These are phyloP conservation scores for Oxyura jamaicensis DNA, from an alignment of 2,113 vertebrate genomes.

Conservation along the genomic window DNA sequence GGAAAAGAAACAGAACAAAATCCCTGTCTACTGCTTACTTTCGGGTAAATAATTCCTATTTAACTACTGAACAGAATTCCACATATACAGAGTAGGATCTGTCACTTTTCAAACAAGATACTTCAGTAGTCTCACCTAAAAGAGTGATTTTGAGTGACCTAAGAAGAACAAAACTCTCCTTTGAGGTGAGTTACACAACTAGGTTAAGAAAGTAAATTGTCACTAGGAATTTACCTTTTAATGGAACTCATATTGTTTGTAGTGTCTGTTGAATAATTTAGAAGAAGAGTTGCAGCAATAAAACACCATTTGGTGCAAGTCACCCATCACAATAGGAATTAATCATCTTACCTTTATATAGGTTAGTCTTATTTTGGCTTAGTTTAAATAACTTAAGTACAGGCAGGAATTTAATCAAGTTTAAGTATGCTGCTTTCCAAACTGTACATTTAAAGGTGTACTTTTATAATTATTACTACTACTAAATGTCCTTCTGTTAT, in stretches of 20 bases:
- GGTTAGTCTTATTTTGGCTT: not conserved
- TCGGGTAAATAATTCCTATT: not conserved
- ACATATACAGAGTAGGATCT: not conserved
- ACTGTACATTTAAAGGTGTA: too few species aligned
- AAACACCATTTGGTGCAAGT: not conserved
- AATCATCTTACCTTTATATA: not conserved
- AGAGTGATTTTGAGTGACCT: not conserved
- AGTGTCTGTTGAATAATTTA: not conserved
- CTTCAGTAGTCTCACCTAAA: not conserved
- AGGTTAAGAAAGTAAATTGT: not conserved
- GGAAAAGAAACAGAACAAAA: not conserved
- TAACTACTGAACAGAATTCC: not conserved
- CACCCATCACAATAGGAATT: fast-evolving
- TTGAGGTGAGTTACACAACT: not conserved
- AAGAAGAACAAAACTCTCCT: not conserved
- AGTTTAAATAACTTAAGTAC: not conserved
- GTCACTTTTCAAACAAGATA: not conserved
- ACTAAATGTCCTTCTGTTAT: not conserved
- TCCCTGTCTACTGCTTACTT: not conserved
- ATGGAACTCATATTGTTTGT: not conserved
- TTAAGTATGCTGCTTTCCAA: not conserved
- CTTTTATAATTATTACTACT: too few species aligned
- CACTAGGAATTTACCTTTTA: not conserved
- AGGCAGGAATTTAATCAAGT: not conserved
- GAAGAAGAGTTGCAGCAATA: not conserved